Base-by-base conservation (phyloP, 2,888 invertebrate species). In the Ctenicera cuprea region DNA sequence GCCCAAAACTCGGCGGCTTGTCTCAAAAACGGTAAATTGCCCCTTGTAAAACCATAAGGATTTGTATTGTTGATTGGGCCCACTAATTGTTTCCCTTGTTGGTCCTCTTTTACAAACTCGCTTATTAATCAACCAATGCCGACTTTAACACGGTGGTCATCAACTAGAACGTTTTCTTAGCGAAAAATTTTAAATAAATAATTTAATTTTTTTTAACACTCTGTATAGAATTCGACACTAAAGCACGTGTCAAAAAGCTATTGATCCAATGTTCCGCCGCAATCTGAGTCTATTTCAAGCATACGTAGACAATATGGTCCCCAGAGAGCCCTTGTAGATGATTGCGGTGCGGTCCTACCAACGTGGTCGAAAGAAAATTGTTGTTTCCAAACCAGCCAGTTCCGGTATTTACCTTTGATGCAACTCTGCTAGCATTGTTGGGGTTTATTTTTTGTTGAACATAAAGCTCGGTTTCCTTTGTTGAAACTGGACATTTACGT, bases 241-340 rank as follows among this genome's bases (percentile, higher is more conserved):
- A 59, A 38, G 43, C 45, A 45, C 62, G 62, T 45, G 45, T 16
- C 18, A 38, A 38, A 77, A 78, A 79, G 68, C 76, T 78, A 80
- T 80, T 77, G 80, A 80, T 80, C 80, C 72, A 50, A 63, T 30
- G 71, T 68, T 64, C 61, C 41, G 14, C 62, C 76, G 78, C 80
- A 82, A 82, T 83, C 82, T 79, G 79, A 79, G 81, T 81, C 79
- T 81, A 80, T 80, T 80, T 78, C 78, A 78, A 79, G 76, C 78
- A 79, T 82, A 80, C 80, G 81, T 77, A 82, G 83, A 84, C 84
- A 84, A 84, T 84, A 82, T 79, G 76, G 83, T 83, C 84, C 82
- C 84, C 63, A 65, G 82, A 81, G 84, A 78, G 80, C 83, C 82
- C 83, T 85, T 80, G 80, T 77, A 75, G 82, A 84, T 83, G 84